Conservation (phyloP, 2,113 vertebrate genomes). For the Sclerurus mexicanus region DNA sequence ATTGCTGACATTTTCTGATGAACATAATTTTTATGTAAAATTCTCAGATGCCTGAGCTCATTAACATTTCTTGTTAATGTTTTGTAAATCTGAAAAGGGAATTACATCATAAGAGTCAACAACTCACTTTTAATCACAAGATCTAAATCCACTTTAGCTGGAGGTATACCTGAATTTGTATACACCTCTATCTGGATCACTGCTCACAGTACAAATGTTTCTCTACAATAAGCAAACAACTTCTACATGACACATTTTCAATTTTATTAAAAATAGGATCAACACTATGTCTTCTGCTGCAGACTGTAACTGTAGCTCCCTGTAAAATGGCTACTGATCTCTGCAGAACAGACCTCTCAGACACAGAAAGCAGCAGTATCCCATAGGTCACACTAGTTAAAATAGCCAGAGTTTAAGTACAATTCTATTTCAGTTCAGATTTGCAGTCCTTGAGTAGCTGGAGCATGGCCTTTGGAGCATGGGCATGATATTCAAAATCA, state of each 20-base stretch:
- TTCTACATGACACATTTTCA: neutral
- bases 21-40: neutral
- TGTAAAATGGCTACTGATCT: neutral
- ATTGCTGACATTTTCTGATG: neutral
- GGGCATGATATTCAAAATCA: neutral
- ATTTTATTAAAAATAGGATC: neutral
- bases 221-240: neutral
- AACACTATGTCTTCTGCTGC: neutral
- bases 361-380: neutral
- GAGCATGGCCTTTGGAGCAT: neutral
- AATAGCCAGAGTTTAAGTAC: neutral
- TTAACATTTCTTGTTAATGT: neutral
- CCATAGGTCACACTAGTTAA: fast-evolving
- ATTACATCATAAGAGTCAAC: neutral
- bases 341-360: neutral
- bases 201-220: neutral
- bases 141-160: neutral
- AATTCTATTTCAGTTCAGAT: neutral
- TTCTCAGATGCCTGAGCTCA: neutral
- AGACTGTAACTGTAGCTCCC: neutral
- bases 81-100: neutral
- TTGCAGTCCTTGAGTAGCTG: neutral
- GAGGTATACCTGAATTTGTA: neutral
- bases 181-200: neutral
- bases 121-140: neutral